Conservation (phyloP, 2,113 vertebrate genomes). For the Laticauda colubrina region DNA sequence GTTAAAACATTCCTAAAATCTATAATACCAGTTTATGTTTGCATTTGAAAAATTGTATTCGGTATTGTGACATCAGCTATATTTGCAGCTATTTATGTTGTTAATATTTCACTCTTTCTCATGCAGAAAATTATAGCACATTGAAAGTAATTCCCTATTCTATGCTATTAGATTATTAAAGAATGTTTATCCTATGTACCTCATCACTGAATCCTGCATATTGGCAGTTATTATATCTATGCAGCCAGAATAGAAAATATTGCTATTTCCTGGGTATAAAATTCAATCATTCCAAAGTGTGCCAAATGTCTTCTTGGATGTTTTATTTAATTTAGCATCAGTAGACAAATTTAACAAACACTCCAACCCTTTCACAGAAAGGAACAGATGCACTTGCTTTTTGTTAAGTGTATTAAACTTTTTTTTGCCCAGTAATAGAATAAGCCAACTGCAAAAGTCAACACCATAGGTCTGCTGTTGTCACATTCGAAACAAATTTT, state of each 20-base stretch:
- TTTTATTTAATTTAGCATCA: background rate
- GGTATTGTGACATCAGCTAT: too few relatives aligned
- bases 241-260: background rate
- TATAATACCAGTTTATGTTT: background rate
- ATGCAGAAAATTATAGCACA: background rate
- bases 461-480: background rate
- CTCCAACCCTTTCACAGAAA: background rate
- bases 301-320: background rate
- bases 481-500: background rate
- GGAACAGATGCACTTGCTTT: background rate
- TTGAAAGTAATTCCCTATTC: background rate
- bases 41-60: background rate
- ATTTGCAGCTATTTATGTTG: background rate
- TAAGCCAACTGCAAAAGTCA: conserved; percentile 2
- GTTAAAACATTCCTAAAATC: background rate
- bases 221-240: background rate
- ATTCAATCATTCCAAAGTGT: conserved; percentile 1
- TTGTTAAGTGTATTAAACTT: background rate
- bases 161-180: background rate
- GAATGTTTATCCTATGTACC: background rate
- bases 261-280: background rate
- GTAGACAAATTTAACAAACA: background rate
- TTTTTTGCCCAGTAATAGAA: background rate
- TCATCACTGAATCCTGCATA: background rate
- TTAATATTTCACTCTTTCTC: background rate